phyloP scores from a whole-genome alignment of 2,113 vertebrate genomes.

The Alligator mississippiensis region DNA sequence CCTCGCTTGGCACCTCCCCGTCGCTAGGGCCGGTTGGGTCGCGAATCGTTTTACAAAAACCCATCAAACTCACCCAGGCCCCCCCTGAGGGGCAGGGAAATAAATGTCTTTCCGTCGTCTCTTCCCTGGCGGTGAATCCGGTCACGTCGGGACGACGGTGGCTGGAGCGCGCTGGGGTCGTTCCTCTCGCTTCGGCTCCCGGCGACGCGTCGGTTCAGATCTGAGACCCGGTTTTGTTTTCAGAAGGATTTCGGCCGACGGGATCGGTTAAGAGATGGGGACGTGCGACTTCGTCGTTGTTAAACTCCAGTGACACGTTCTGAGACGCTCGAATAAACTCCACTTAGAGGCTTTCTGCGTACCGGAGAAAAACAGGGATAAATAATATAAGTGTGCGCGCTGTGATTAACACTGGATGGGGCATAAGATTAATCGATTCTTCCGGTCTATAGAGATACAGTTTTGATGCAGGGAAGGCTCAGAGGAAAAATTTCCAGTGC shows the following conservation, averaged over 20 bases:
- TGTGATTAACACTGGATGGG: background rate
- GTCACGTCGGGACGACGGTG: too few species aligned
- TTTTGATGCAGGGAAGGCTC: background rate
- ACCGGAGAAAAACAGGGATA: background rate
- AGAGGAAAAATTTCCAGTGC: background rate
- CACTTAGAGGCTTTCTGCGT: background rate
- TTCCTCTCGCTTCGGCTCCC: background rate
- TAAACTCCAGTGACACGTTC: background rate
- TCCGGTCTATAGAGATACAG: background rate
- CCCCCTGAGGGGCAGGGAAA: background rate
- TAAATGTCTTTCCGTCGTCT: background rate
- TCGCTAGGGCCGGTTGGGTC: background rate
- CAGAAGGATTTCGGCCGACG: background rate
- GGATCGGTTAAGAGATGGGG: background rate
- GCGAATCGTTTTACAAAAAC: background rate
- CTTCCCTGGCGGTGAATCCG: too few species aligned
- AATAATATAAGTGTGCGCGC: background rate
- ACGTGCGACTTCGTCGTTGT: background rate
- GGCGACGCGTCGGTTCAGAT: background rate
- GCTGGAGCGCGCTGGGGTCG: background rate
- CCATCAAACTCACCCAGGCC: accelerated
- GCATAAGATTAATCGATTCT: accelerated
- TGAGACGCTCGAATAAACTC: background rate
- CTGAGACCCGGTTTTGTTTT: background rate
- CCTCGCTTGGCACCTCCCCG: background rate